Percentiles rank a stretch among this genome's conserved stretches.
Conservation (phyloP, 2,797 vertebrate species). For the Paguma larvata region DNA sequence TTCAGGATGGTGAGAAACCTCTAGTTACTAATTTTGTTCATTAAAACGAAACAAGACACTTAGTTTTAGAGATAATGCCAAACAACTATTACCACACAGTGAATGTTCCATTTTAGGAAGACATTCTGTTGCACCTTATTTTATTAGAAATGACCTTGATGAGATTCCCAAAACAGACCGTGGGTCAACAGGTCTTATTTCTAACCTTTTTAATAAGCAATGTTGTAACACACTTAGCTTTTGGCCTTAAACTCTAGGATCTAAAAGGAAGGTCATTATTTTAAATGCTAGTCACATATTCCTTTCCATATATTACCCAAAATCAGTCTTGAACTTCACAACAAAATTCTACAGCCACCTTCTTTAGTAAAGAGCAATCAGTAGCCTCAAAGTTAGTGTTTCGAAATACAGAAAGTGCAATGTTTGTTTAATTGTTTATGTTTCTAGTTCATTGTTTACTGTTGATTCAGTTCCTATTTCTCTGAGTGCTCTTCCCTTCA, state of each 20-base stretch:
- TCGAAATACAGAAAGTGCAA: not conserved
- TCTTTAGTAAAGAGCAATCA: not conserved
- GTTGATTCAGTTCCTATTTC: not conserved
- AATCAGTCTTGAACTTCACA: not conserved
- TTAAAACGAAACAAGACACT: not conserved
- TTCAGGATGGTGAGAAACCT: conserved; percentile 58
- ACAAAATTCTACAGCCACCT: not conserved
- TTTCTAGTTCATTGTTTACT: not conserved
- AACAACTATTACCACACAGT: not conserved
- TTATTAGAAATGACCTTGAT: not conserved
- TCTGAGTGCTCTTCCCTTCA: not conserved
- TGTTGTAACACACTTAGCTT: not conserved
- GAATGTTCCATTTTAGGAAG: not conserved
- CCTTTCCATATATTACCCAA: not conserved
- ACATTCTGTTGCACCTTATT: not conserved
- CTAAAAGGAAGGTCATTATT: conserved; percentile 44
- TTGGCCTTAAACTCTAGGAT: not conserved
- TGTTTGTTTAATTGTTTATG: not conserved
- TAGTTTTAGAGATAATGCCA: not conserved
- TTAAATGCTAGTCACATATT: not conserved
- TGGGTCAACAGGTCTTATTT: conserved; percentile 6
- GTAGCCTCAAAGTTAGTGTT: not conserved
- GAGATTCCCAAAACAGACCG: not conserved
- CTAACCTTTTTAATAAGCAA: not conserved
- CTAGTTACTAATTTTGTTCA: conserved; percentile 65